Evolutionary conservation across 2,113 vertebrate genomes (phyloP), one percentile per base, ranked within the genome.

Genomic region (Pardalotus punctatus): DNA sequence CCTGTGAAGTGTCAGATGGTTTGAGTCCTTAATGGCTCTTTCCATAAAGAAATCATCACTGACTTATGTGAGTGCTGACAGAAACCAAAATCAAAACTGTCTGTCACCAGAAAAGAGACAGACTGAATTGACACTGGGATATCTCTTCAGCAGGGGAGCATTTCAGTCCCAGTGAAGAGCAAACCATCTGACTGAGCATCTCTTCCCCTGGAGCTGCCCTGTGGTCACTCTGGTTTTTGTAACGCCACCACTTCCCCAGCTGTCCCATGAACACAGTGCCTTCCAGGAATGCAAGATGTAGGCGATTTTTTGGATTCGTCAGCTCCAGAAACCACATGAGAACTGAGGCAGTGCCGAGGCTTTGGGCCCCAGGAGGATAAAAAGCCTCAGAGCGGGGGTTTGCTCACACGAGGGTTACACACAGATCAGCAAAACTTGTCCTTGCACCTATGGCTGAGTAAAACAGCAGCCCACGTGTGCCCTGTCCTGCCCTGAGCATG

Each of bases 401-500:
- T 80, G 8, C 20, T 82, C 45, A 23, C 43, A 31, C 51, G 43
- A 19, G 6, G 17, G 6, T n/a, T 54, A 51, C 35, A 45, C 31
- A 24, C 12, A 15, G 36, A 17, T 27, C 2, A 5, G 19, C 21
- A 35, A 81, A 62, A 7, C 10, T 66, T 70, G 31, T 42, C 33
- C 83, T 54, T 58, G 22, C 24, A 10, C 15, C 69, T 27, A 1
- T 2, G 1, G 33, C 42, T 65, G 90, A 60, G 33, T 8, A 60
- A 17, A 77, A 35, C 8, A 62, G 54, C 69, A 73, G 45, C 27
- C 19, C 25, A 20, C 0, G 0, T 24, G 36, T 78, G 50, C 10
- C 47, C 9, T 4, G 1, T 23, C 28, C 56, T 71, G 12, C 42
- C 7, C 16, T 2, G 1, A 5, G 22, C 77, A 40, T 1, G 0